These are phyloP conservation scores for Papilio dardanus DNA, from an alignment of 1,140 invertebrate species.

Conservation along the genomic window DNA sequence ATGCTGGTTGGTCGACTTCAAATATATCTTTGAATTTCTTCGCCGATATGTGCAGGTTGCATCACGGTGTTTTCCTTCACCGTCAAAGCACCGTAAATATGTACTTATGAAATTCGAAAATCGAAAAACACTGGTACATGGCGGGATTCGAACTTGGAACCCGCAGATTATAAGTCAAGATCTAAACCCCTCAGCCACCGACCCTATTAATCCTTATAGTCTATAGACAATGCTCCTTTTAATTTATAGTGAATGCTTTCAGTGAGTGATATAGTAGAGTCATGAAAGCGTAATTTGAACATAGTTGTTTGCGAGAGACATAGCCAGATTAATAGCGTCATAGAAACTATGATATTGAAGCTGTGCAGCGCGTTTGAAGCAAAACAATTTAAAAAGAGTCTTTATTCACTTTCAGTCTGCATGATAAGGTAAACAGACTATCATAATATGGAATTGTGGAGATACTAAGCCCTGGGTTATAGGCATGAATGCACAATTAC, in stretches of 20 bases:
- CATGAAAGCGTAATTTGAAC: constrained; percentile 15
- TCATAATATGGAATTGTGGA: too few relatives aligned
- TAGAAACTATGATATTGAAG: neutral
- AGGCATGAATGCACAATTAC: neutral
- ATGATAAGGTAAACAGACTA: neutral
- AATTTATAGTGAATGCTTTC: neutral
- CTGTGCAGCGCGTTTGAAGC: neutral
- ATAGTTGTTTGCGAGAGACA: constrained; percentile 1
- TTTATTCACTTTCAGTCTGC: neutral
- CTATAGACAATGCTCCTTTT: neutral
- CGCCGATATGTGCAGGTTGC: too few relatives aligned
- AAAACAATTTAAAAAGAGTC: neutral
- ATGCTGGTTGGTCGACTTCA: too few relatives aligned
- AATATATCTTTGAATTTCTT: too few relatives aligned
- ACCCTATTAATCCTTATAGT: neutral
- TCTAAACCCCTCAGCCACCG: too few relatives aligned
- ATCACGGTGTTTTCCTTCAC: too few relatives aligned
- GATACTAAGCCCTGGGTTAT: neutral
- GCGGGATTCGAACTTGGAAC: too few relatives aligned
- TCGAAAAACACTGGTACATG: too few relatives aligned
- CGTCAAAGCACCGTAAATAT: too few relatives aligned
- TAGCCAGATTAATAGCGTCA: constrained; percentile 5
- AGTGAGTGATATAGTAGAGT: neutral
- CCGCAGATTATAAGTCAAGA: too few relatives aligned
- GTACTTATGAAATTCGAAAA: too few relatives aligned